phyloP scores from a whole-genome alignment of 2,888 invertebrate species.

The Pachycephus smyrnensis region DNA sequence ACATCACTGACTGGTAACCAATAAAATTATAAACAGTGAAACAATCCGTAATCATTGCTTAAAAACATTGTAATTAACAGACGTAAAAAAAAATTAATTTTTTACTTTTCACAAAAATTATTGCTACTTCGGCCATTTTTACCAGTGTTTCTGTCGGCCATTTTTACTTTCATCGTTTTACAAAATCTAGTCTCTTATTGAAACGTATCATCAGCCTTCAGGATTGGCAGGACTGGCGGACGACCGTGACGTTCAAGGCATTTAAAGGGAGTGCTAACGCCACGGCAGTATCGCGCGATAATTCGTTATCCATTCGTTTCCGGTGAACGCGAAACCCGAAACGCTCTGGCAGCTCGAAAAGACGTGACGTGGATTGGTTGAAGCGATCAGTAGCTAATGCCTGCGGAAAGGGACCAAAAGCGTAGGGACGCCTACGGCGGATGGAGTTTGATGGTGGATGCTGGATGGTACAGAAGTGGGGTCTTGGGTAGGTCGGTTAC shows the following conservation, averaged over 20 bases:
- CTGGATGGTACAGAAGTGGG: neutral
- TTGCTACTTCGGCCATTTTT: too few relatives aligned
- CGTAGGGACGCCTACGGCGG: neutral
- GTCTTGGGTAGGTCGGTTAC: conserved; percentile 5
- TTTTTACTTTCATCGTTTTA: too few relatives aligned
- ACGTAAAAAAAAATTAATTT: too few relatives aligned
- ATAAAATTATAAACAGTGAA: too few relatives aligned
- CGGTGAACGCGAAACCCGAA: neutral
- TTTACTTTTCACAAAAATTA: too few relatives aligned
- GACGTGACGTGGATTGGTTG: neutral
- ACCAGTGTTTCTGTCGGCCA: too few relatives aligned
- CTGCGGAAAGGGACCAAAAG: neutral
- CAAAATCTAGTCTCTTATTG: too few relatives aligned
- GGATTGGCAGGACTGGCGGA: neutral
- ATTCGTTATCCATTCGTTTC: neutral
- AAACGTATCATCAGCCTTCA: neutral
- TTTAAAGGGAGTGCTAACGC: neutral
- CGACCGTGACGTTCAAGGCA: too few relatives aligned
- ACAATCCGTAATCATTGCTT: too few relatives aligned
- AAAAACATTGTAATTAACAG: too few relatives aligned
- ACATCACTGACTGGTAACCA: too few relatives aligned
- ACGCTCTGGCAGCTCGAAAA: neutral
- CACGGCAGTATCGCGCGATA: neutral
- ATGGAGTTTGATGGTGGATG: conserved; percentile 1
- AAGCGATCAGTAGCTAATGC: neutral